These are phyloP conservation scores for Isichthys henryi DNA, from an alignment of 2,113 vertebrate species.

Conservation along the genomic window DNA sequence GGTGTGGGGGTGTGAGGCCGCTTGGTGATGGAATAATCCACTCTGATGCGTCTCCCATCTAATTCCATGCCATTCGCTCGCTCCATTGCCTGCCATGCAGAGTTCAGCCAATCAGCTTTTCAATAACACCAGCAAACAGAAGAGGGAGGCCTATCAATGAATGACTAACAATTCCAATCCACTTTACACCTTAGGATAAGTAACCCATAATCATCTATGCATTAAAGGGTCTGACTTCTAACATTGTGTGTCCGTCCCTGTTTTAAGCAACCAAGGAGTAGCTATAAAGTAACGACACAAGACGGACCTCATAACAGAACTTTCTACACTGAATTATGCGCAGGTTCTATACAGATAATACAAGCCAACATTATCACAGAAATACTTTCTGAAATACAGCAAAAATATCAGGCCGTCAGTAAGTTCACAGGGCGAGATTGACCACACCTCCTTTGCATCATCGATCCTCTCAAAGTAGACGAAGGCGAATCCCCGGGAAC, in stretches of 20 bases:
- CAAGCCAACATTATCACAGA: neutral
- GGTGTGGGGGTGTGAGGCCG: slow-evolving; percentile 84
- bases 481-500: slow-evolving; percentile 87
- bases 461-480: slow-evolving; percentile 89
- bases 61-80: slow-evolving; percentile 88
- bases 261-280: neutral
- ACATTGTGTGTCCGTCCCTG: neutral
- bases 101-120: neutral
- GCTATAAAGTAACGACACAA: neutral
- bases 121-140: neutral
- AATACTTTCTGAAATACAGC: neutral
- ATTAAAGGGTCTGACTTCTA: neutral
- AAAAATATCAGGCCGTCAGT: neutral
- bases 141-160: neutral
- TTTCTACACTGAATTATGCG: neutral
- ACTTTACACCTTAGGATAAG: neutral
- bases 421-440: neutral
- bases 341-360: neutral
- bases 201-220: neutral
- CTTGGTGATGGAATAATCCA: slow-evolving; percentile 92
- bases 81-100: slow-evolving; percentile 74
- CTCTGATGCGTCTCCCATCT: slow-evolving; percentile 80
- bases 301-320: neutral
- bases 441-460: slow-evolving; percentile 84
- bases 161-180: neutral